phyloP scores from a whole-genome alignment of 2,113 vertebrate genomes.

The Beaufortia kweichowensis region DNA sequence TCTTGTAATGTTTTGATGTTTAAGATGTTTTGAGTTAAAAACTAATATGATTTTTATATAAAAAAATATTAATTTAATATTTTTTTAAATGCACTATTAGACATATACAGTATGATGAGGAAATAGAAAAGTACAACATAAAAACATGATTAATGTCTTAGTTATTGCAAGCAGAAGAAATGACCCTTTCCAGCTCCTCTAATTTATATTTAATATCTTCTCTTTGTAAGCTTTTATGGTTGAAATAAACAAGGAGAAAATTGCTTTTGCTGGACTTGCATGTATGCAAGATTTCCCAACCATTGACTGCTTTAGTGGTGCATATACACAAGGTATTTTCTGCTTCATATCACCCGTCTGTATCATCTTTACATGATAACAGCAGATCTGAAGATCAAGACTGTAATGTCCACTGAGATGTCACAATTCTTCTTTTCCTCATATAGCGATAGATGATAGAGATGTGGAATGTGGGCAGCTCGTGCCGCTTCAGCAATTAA shows the following conservation, averaged over 20 bases:
- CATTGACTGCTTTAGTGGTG: neutral
- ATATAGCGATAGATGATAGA: neutral
- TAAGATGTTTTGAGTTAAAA: too few species aligned
- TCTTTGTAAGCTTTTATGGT: neutral
- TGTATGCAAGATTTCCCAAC: neutral
- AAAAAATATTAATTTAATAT: too few species aligned
- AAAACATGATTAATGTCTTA: too few species aligned
- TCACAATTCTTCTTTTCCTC: neutral
- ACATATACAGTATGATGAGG: too few species aligned
- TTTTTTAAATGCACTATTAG: too few species aligned
- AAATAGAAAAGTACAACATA: too few species aligned
- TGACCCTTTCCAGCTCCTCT: neutral
- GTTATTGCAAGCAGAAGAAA: too few species aligned
- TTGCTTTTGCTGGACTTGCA: neutral
- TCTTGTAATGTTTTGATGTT: too few species aligned
- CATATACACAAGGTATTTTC: conserved; percentile 12
- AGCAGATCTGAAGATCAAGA: neutral
- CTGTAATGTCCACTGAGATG: neutral
- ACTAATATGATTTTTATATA: too few species aligned
- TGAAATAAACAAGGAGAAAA: neutral
- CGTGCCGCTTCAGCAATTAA: neutral
- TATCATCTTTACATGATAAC: neutral
- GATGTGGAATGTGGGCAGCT: too few species aligned
- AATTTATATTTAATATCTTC: neutral
- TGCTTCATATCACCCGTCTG: neutral